Evolutionary conservation across 1,140 invertebrate species (phyloP).

Genomic region (Philotrypesis tridentata): DNA sequence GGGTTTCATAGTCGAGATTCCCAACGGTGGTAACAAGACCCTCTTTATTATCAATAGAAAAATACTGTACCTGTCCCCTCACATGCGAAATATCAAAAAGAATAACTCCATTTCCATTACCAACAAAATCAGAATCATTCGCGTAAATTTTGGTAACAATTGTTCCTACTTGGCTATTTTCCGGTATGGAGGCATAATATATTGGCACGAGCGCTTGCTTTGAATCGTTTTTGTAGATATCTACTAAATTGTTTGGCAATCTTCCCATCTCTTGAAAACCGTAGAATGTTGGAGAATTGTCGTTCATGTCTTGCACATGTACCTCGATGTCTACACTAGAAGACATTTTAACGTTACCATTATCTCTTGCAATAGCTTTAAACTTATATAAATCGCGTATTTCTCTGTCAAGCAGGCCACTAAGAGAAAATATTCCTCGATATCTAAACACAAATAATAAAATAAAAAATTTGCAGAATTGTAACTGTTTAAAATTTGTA

Average conservation of each 20-base stretch:
- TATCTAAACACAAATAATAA: constrained; percentile 62
- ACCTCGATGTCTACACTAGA: constrained; percentile 85
- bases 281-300: constrained; percentile 83
- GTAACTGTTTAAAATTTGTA: constrained; percentile 60
- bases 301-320: constrained; percentile 86
- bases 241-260: constrained; percentile 34
- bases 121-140: constrained; percentile 88
- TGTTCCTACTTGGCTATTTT: constrained; percentile 81
- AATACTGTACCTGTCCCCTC: constrained; percentile 79
- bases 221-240: constrained; percentile 15
- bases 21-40: constrained; percentile 84
- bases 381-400: constrained; percentile 81
- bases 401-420: constrained; percentile 87
- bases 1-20: constrained; percentile 81
- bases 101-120: constrained; percentile 88
- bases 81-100: constrained; percentile 80
- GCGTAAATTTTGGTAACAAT: constrained; percentile 83
- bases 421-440: constrained; percentile 84
- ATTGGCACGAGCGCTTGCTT: constrained; percentile 74
- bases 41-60: constrained; percentile 86
- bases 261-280: constrained; percentile 78
- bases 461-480: neutral
- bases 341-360: constrained; percentile 78
- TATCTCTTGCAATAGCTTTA: constrained; percentile 84
- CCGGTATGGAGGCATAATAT: constrained; percentile 81